phyloP scores from a whole-genome alignment of 2,797 vertebrate species.

The Helarctos malayanus region DNA sequence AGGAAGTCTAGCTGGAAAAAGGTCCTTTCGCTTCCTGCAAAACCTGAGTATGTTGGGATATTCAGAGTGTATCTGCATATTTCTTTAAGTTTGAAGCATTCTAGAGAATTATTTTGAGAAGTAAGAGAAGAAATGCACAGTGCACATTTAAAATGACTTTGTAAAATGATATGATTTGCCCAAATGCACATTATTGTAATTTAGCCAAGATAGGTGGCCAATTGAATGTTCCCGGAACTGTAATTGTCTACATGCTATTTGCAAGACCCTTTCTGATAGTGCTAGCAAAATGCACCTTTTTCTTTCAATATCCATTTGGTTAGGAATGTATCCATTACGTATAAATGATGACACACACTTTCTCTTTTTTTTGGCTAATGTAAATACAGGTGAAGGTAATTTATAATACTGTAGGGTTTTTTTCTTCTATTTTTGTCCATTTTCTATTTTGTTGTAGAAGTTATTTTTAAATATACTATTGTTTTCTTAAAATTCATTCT shows the following conservation, averaged over 20 bases:
- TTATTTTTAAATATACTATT: constrained; percentile 73
- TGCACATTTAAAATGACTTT: constrained; percentile 76
- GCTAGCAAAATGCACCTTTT: constrained; percentile 74
- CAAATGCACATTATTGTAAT: constrained; percentile 83
- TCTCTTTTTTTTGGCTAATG: constrained; percentile 8
- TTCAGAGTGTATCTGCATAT: constrained; percentile 34
- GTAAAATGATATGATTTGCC: constrained; percentile 82
- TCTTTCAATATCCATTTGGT: constrained; percentile 78
- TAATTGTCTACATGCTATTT: constrained; percentile 79
- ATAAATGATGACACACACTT: constrained; percentile 65
- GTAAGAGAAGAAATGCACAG: constrained; percentile 68
- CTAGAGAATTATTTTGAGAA: constrained; percentile 69
- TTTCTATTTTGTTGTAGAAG: constrained; percentile 49
- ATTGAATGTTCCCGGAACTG: constrained; percentile 76
- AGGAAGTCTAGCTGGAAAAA: background rate
- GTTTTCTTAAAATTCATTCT: constrained; percentile 76
- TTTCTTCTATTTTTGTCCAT: constrained; percentile 28
- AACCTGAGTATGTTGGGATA: background rate
- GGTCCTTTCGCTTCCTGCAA: background rate
- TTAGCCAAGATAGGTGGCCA: constrained; percentile 78
- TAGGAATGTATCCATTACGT: constrained; percentile 77
- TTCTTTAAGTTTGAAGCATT: constrained; percentile 65
- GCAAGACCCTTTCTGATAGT: constrained; percentile 68
- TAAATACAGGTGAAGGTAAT: constrained; percentile 77
- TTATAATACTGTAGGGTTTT: constrained; percentile 62